phyloP scores from a whole-genome alignment of 2,888 invertebrate species.

The Spicauda simplicius region DNA sequence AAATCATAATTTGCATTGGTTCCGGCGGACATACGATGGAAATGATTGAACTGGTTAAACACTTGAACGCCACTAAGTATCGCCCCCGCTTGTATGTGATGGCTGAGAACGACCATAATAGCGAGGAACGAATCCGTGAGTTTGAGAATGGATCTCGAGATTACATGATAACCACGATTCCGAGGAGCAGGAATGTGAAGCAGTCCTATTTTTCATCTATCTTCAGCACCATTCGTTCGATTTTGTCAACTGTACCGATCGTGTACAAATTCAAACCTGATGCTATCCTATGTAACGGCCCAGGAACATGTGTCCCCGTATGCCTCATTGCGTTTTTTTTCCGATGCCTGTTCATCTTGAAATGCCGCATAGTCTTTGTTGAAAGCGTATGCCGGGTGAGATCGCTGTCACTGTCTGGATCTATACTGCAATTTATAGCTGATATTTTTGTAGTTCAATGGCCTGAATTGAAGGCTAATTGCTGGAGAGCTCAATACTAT shows the following conservation, averaged over 20 bases:
- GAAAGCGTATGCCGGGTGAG: conserved; percentile 98
- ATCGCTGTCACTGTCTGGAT: conserved; percentile 94
- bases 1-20: conserved; percentile 88
- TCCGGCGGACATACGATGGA: conserved; percentile 98
- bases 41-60: conserved; percentile 90
- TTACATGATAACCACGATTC: conserved; percentile 86
- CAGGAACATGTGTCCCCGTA: conserved; percentile 97
- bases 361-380: conserved; percentile 93
- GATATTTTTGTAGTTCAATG: conserved; percentile 97
- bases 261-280: conserved; percentile 90
- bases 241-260: conserved; percentile 88
- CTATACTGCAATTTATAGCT: conserved; percentile 92
- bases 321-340: conserved; percentile 91
- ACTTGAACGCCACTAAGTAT: conserved; percentile 87
- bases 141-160: conserved; percentile 69
- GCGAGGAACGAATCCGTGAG: conserved; percentile 87
- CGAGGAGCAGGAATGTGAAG: conserved; percentile 93
- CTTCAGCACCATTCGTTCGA: conserved; percentile 90
- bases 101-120: conserved; percentile 91
- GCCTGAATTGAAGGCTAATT: conserved; percentile 89
- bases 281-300: conserved; percentile 96
- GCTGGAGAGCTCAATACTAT: conserved; percentile 89
- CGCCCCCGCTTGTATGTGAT: conserved; percentile 91
- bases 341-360: conserved; percentile 87
- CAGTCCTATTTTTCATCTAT: conserved; percentile 93